A percentile compares a stretch with the other conserved stretches of the same genome.
Conservation (phyloP, 2,113 vertebrate genomes). For the Passer montanus region DNA sequence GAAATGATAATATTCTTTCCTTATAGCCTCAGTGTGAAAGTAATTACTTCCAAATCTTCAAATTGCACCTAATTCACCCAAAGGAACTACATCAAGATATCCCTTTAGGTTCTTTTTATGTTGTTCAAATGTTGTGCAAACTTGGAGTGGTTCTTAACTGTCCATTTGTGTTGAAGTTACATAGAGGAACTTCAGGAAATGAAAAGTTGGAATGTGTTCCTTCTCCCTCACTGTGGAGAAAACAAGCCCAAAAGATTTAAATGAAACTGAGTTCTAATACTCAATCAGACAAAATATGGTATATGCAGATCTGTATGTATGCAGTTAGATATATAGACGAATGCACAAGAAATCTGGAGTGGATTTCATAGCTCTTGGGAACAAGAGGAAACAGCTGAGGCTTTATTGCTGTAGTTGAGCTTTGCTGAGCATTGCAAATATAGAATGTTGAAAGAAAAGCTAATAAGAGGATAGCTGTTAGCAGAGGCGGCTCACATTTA, state of each 20-base stretch:
- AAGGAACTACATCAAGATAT: not conserved
- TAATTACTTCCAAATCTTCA: not conserved
- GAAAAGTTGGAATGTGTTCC: not conserved
- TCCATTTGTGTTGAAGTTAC: not conserved
- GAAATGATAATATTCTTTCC: not conserved
- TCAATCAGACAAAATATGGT: not conserved
- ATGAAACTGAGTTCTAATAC: not conserved
- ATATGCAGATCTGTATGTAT: not conserved
- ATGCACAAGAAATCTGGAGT: not conserved
- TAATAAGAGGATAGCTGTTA: slow-evolving; percentile 12
- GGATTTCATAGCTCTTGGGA: not conserved
- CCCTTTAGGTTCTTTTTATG: not conserved
- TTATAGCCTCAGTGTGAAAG: not conserved
- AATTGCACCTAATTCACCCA: not conserved
- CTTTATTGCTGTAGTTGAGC: not conserved
- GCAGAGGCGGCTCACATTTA: not conserved
- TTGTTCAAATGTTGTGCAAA: not conserved
- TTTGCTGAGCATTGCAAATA: slow-evolving; percentile 34
- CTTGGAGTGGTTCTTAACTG: not conserved
- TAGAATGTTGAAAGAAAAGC: not conserved
- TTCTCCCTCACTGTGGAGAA: not conserved
- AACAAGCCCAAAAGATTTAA: not conserved
- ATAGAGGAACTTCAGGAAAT: not conserved
- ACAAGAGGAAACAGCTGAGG: not conserved
- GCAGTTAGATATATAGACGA: not conserved